These are phyloP conservation scores for Coenonympha arcania DNA, from an alignment of 2,888 invertebrate genomes.

Conservation along the genomic window DNA sequence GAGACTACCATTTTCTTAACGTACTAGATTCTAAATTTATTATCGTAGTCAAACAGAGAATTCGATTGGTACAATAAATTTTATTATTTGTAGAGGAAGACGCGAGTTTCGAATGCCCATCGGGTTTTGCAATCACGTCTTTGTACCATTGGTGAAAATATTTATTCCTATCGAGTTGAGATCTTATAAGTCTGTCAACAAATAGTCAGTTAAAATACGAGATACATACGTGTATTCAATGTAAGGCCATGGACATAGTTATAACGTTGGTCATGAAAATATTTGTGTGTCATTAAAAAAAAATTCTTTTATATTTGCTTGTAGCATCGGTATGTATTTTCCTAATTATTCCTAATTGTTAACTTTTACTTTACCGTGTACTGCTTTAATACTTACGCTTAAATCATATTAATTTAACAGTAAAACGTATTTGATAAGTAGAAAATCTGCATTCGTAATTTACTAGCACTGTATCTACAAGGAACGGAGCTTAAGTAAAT, in stretches of 20 bases:
- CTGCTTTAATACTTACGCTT: too few species aligned
- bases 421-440: too few species aligned
- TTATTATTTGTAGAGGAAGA: conserved; percentile 70
- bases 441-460: background rate
- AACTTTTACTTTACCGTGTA: too few species aligned
- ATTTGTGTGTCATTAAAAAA: too few species aligned
- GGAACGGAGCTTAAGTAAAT: background rate
- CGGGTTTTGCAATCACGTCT: conserved; percentile 68
- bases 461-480: background rate
- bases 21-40: conserved; percentile 47
- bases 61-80: conserved; percentile 66
- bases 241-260: too few species aligned
- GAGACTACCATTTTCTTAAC: conserved; percentile 5
- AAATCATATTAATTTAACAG: too few species aligned
- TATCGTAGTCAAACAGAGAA: conserved; percentile 50
- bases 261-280: too few species aligned
- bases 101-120: conserved; percentile 63
- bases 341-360: too few species aligned
- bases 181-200: conserved; percentile 54
- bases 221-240: too few species aligned
- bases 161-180: conserved; percentile 54
- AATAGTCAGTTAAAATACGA: conserved; percentile 66
- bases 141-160: conserved; percentile 67
- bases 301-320: too few species aligned
- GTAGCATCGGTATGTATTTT: too few species aligned